A percentile compares a stretch with the other conserved stretches of the same genome.
Conservation (phyloP, 2,797 vertebrate genomes). For the Rhodeus uyekii region DNA sequence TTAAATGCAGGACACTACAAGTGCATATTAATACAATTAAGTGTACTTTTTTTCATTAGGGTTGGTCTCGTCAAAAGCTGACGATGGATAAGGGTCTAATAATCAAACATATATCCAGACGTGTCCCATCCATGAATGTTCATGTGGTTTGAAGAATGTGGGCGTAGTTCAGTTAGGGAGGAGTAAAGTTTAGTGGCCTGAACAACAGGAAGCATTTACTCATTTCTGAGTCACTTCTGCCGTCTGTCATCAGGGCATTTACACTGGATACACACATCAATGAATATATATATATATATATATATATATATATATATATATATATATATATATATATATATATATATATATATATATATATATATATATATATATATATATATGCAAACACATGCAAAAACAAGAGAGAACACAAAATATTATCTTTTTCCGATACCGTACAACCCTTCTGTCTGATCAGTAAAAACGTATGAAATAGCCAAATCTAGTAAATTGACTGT, state of each 20-base stretch:
- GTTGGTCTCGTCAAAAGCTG: not conserved
- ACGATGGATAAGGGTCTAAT: not conserved
- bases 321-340: no score
- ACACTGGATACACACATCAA: not conserved
- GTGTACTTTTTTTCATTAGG: not conserved
- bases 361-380: no score
- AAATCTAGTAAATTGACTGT: not conserved
- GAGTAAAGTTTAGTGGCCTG: not conserved
- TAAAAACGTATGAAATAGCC: not conserved
- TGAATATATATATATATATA: not conserved
- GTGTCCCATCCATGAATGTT: not conserved
- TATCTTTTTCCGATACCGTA: not conserved
- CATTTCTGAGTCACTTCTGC: not conserved
- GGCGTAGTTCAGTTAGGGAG: not conserved
- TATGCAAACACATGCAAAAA: no score
- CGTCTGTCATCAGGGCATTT: not conserved
- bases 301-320: no score
- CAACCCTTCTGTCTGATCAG: not conserved
- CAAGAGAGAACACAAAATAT: no score
- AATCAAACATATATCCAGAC: not conserved
- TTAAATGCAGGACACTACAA: not conserved
- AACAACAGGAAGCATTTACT: conserved; percentile 1
- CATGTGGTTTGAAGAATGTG: not conserved
- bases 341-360: no score
- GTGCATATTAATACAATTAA: not conserved